Conservation (phyloP, 2,888 invertebrate genomes). For the Platycheirus rosarum region DNA sequence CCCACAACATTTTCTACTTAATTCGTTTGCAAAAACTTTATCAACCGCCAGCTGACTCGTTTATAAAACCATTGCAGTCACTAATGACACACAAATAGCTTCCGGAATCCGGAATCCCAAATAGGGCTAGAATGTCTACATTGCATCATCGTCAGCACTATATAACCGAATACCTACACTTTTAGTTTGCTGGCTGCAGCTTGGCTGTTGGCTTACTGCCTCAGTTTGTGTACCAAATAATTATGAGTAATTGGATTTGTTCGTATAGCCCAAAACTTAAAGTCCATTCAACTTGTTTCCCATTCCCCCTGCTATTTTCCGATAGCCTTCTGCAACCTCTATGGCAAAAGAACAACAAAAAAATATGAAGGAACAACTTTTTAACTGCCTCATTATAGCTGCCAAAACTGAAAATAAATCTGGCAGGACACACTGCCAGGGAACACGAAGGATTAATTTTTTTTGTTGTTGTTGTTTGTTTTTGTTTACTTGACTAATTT, state of each 20-base stretch:
- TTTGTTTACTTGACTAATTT: conserved; percentile 46
- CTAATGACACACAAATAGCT: conserved; percentile 73
- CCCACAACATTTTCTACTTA: conserved; percentile 52
- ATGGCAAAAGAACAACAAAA: background rate
- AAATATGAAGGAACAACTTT: conserved; percentile 41
- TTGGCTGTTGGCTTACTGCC: conserved; percentile 57
- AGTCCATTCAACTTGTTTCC: conserved; percentile 63
- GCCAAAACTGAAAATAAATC: conserved; percentile 58
- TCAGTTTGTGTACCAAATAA: conserved; percentile 70
- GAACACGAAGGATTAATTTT: conserved; percentile 9
- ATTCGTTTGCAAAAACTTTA: conserved; percentile 45
- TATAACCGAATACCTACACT: background rate
- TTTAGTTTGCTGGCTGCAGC: background rate
- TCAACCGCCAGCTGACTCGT: conserved; percentile 42
- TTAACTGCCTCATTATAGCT: conserved; percentile 66
- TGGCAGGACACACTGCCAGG: conserved; percentile 36
- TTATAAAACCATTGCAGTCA: conserved; percentile 53
- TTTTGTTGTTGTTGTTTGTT: background rate
- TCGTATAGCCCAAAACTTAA: conserved; percentile 53
- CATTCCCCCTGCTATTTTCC: background rate
- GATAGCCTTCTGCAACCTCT: too few species aligned
- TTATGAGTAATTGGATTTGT: conserved; percentile 73
- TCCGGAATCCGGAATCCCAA: conserved; percentile 33
- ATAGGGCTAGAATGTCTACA: conserved; percentile 29
- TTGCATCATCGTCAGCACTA: conserved; percentile 43